phyloP scores from a whole-genome alignment of 1,140 invertebrate genomes.

The Bombus polaris region DNA sequence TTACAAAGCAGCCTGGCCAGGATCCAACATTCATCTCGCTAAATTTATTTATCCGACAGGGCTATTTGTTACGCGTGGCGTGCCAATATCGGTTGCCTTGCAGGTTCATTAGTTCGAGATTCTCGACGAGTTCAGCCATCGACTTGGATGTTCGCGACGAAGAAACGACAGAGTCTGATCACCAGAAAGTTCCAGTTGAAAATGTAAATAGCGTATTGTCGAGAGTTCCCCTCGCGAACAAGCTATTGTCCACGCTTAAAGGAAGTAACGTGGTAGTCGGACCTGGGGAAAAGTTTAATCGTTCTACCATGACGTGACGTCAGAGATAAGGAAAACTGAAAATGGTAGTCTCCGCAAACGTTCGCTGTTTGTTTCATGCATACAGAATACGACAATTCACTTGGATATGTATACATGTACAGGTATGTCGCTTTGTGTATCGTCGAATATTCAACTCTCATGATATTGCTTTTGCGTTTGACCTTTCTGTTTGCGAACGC shows the following conservation, averaged over 20 bases:
- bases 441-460: slow-evolving; percentile 14
- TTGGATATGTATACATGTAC: neutral
- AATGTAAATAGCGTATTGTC: slow-evolving; percentile 46
- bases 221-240: slow-evolving; percentile 12
- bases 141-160: neutral
- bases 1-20: slow-evolving; percentile 20
- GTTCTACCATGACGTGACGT: slow-evolving; percentile 42
- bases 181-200: slow-evolving; percentile 14
- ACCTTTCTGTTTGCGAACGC: neutral
- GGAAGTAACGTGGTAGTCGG: slow-evolving; percentile 47
- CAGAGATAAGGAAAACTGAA: slow-evolving; percentile 39
- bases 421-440: neutral
- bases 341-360: neutral
- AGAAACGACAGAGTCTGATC: neutral
- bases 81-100: neutral
- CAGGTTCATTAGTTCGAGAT: neutral
- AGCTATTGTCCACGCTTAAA: slow-evolving; percentile 37
- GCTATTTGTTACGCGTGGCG: slow-evolving; percentile 6
- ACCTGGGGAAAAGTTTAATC: slow-evolving; percentile 66
- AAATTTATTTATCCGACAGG: slow-evolving; percentile 22
- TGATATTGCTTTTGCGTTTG: slow-evolving; percentile 30
- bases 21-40: slow-evolving; percentile 3
- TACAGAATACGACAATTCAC: neutral
- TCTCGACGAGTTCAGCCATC: too few species aligned
- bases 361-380: slow-evolving; percentile 8